Evolutionary conservation across 2,797 vertebrate genomes (phyloP), one percentile per base, ranked within the genome.

Genomic region (Parambassis ranga): DNA sequence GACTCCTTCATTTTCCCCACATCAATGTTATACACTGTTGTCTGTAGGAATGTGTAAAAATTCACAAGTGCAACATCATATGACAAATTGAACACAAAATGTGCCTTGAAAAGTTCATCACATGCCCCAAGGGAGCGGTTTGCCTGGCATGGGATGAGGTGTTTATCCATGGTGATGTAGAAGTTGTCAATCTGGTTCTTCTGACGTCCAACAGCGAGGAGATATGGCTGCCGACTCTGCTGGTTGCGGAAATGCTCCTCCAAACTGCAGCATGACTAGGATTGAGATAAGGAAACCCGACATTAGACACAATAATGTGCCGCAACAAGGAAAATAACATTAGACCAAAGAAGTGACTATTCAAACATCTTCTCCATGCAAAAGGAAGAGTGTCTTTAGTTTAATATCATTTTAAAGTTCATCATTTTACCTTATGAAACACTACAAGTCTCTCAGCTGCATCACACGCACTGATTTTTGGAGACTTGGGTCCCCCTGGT

Each of bases 401-500:
- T n/a, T n/a, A n/a, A n/a, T n/a, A n/a, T n/a, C n/a, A n/a, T n/a
- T n/a, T n/a, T n/a, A n/a, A n/a, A n/a, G n/a, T n/a, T n/a, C n/a
- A n/a, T n/a, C n/a, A n/a, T n/a, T 15, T 3, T 56, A 64, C 47
- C 68, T 70, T 70, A 37, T 56, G 58, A 37, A 70, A 63, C 48
- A 53, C 53, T 35, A 65, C 5, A 36, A 55, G 60, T 72, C 49
- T 71, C 22, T 49, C 24, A 28, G 44, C 48, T 60, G 65, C 66
- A 67, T 78, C 71, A 61, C 15, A 61, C 1, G 43, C 39, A 10
- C 63, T 69, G 52, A 75, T 78, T 15, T 70, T 72, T n/a, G n/a
- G n/a, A n/a, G n/a, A n/a, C n/a, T n/a, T n/a, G n/a, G 42, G 20
- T 55, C 50, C 65, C 79, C 30, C 60, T 81, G 65, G 60, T 64